These are phyloP conservation scores for Aphaenogaster floridana DNA, from an alignment of 1,140 invertebrate genomes.

Conservation along the genomic window DNA sequence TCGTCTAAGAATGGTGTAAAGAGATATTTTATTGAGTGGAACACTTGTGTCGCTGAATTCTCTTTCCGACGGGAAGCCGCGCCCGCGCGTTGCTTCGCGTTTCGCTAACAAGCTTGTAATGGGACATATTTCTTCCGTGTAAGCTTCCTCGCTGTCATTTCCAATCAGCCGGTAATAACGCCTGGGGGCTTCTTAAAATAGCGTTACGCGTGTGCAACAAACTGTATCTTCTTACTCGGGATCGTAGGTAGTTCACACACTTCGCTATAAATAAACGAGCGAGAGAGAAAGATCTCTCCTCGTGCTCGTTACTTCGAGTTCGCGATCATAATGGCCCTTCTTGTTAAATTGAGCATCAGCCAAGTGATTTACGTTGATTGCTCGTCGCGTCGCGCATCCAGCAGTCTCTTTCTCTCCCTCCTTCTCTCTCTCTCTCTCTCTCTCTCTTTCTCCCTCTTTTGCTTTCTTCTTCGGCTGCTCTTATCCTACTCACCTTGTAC, in stretches of 20 bases:
- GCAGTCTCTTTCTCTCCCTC: neutral
- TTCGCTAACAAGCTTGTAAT: slow-evolving; percentile 46
- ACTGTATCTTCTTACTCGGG: slow-evolving; percentile 42
- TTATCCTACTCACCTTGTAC: slow-evolving; percentile 44
- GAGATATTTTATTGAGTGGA: neutral
- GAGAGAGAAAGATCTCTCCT: slow-evolving; percentile 35
- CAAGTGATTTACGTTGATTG: slow-evolving; percentile 87
- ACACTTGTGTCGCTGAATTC: neutral
- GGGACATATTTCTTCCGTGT: slow-evolving; percentile 50
- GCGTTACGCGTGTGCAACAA: slow-evolving; percentile 46
- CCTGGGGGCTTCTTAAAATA: slow-evolving; percentile 40
- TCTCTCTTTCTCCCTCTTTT: neutral
- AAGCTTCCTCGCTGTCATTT: slow-evolving; percentile 49
- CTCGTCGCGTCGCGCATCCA: slow-evolving; percentile 80
- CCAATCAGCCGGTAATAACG: slow-evolving; percentile 58
- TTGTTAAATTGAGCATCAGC: slow-evolving; percentile 87
- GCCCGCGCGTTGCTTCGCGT: neutral
- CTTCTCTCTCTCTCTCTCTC: neutral
- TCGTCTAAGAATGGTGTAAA: neutral
- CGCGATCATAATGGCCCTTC: slow-evolving; percentile 85
- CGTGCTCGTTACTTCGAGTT: slow-evolving; percentile 81
- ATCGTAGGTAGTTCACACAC: slow-evolving; percentile 41
- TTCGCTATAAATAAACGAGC: slow-evolving; percentile 42
- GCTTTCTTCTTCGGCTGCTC: neutral
- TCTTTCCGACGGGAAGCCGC: neutral